phyloP scores from a whole-genome alignment of 2,888 invertebrate species.

The Hylaea fasciaria region DNA sequence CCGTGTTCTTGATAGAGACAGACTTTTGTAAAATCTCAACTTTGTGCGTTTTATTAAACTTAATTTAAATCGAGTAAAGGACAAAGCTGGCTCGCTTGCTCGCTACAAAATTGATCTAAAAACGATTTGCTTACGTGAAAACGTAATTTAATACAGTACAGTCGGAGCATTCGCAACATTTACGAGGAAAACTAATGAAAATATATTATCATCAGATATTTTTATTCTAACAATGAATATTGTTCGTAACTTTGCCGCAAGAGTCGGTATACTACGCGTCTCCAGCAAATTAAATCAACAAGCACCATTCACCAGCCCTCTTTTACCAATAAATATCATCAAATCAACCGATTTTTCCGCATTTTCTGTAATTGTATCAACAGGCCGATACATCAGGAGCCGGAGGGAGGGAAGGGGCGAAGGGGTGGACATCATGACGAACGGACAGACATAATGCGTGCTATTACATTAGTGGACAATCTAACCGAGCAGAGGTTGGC shows the following conservation, averaged over 20 bases:
- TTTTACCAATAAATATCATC: constrained; percentile 28
- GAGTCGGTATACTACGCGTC: not conserved
- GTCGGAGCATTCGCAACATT: no score
- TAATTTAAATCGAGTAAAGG: no score
- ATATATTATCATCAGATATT: not conserved
- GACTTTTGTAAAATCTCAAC: no score
- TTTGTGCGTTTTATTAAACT: no score
- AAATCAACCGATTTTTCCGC: constrained; percentile 28
- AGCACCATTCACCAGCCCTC: constrained; percentile 7
- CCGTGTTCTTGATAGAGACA: no score
- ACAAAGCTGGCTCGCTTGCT: no score
- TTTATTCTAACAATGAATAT: not conserved
- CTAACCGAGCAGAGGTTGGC: constrained; percentile 26
- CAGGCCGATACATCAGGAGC: constrained; percentile 27
- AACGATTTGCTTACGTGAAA: no score
- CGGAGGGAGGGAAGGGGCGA: constrained; percentile 1
- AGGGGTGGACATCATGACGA: constrained; percentile 16
- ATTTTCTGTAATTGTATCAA: constrained; percentile 31
- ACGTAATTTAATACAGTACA: no score
- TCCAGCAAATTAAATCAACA: constrained; percentile 24
- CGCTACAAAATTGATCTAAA: no score
- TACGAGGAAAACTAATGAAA: no score
- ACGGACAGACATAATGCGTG: constrained; percentile 26
- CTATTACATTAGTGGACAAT: constrained; percentile 51
- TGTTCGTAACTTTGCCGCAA: not conserved